These are phyloP conservation scores for Chelidonichthys spinosus DNA, from an alignment of 2,797 vertebrate genomes.

Conservation along the genomic window DNA sequence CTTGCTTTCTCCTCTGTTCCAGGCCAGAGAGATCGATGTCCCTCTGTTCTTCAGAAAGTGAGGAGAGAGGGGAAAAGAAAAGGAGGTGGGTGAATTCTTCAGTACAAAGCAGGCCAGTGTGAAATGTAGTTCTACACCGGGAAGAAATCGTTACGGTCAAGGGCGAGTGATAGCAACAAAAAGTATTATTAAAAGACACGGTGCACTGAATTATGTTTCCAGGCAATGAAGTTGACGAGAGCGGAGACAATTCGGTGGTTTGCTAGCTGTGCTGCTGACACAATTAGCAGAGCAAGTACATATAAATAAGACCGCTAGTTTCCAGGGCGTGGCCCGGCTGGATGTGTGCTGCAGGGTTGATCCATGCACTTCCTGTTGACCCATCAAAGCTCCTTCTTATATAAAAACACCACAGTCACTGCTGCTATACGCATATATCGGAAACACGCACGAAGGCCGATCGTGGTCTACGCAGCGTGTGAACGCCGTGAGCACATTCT, in stretches of 20 bases:
- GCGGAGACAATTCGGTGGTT: background rate
- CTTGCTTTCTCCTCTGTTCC: constrained; percentile 30
- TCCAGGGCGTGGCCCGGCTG: too few relatives aligned
- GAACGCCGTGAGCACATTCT: too few relatives aligned
- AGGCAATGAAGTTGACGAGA: background rate
- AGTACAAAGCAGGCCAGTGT: constrained; percentile 3
- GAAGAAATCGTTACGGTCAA: constrained; percentile 28
- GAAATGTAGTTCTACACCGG: constrained; percentile 2
- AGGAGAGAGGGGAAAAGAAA: background rate
- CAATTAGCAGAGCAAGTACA: background rate
- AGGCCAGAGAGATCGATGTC: constrained; percentile 52
- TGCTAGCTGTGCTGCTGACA: background rate
- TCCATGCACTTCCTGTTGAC: background rate
- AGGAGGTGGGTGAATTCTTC: constrained; percentile 20
- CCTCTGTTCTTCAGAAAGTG: constrained; percentile 39
- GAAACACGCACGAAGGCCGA: background rate
- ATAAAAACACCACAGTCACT: background rate
- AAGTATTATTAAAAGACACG: constrained; percentile 2
- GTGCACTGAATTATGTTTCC: background rate
- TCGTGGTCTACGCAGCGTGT: too few relatives aligned
- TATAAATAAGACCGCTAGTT: too few relatives aligned
- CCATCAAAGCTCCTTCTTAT: too few relatives aligned
- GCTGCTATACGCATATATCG: background rate
- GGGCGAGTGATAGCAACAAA: constrained; percentile 14
- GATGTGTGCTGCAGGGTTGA: background rate